Conservation (phyloP, 1,140 invertebrate genomes). For the Berghia stephanieae region DNA sequence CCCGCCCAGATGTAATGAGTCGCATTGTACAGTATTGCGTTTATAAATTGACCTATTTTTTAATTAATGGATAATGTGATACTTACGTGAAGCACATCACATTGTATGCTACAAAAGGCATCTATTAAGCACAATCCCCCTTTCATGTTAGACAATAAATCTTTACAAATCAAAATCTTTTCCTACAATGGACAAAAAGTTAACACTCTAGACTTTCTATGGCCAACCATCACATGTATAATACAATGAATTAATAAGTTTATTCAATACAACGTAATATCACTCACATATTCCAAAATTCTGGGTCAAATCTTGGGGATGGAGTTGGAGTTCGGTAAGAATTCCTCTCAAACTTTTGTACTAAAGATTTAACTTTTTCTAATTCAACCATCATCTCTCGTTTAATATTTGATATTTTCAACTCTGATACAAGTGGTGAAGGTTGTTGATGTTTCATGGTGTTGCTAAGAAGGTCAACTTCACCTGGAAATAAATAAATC, state of each 20-base stretch:
- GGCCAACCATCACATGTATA: too few species aligned
- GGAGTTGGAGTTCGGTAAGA: neutral
- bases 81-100: too few species aligned
- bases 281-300: slow-evolving; percentile 21
- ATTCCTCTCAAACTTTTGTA: neutral
- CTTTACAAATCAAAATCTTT: neutral
- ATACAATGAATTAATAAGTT: too few species aligned
- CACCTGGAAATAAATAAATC: slow-evolving; percentile 11
- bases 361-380: slow-evolving; percentile 20
- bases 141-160: too few species aligned
- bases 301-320: neutral
- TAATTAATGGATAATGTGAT: too few species aligned
- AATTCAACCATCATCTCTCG: slow-evolving; percentile 24
- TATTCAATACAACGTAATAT: too few species aligned
- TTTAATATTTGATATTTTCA: slow-evolving; percentile 14
- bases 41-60: too few species aligned
- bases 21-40: too few species aligned
- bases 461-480: slow-evolving; percentile 11
- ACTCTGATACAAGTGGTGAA: neutral
- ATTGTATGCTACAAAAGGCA: too few species aligned
- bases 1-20: too few species aligned
- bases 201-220: too few species aligned
- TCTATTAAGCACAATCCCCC: neutral
- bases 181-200: neutral
- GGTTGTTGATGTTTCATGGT: slow-evolving; percentile 1